Evolutionary conservation across 1,140 invertebrate genomes (phyloP).

Genomic region (Oncopodura yosiiana): DNA sequence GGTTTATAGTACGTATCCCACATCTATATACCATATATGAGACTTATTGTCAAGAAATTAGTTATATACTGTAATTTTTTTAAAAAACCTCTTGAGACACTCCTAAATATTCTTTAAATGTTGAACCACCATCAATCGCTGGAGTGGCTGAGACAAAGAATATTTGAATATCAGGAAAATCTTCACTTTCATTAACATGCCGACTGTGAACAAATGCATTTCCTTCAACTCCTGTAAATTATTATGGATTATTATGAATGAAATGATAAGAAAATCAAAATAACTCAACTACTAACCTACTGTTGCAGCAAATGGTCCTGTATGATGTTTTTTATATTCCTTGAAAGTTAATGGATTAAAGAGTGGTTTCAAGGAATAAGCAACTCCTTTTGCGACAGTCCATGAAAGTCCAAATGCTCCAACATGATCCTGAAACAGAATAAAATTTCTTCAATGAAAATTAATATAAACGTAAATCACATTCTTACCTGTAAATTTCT

Average conservation of each 20-base stretch:
- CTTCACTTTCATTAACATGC: conserved; percentile 50
- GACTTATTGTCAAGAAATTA: not conserved
- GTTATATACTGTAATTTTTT: no score
- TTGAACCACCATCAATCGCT: conserved; percentile 30
- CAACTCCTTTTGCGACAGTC: conserved; percentile 20
- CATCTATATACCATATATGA: not conserved
- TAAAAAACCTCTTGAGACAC: conserved; percentile 9
- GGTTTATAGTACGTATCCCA: conserved; percentile 34
- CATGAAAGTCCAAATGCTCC: conserved; percentile 26
- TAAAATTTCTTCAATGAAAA: no score
- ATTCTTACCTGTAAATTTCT: conserved; percentile 24
- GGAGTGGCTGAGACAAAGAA: conserved; percentile 41
- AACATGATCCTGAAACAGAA: conserved; percentile 29
- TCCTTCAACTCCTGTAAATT: conserved; percentile 21
- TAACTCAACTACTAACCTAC: no score
- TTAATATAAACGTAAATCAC: no score
- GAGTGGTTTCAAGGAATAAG: conserved; percentile 22
- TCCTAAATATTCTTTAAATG: conserved; percentile 26
- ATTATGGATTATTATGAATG: no score
- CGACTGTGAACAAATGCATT: conserved; percentile 36
- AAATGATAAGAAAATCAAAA: no score
- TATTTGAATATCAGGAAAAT: conserved; percentile 68
- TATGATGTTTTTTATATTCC: conserved; percentile 19
- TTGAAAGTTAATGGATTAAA: conserved; percentile 22
- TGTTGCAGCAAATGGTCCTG: conserved; percentile 17